Base-by-base conservation (phyloP, 2,888 invertebrate species). In the Rhingia rostrata region DNA sequence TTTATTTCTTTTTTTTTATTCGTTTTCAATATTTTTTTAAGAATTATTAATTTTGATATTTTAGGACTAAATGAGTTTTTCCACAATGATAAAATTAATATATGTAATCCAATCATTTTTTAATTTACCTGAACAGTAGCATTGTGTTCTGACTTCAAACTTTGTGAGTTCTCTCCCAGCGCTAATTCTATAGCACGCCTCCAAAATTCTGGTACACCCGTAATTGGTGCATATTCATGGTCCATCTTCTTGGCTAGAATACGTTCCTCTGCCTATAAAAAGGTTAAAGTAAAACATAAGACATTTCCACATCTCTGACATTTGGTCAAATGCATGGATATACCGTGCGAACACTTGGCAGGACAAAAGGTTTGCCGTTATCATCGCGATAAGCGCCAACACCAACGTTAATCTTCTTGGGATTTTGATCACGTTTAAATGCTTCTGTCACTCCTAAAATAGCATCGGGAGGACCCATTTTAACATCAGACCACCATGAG, bases 381-480 rank as follows among this genome's bases (percentile, higher is more conserved):
- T 99, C 99, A 92, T 99, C 99, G 87, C 99, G 94, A 92, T 99
- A 99, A 6, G 99, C 99, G 81, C 98, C 98, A 4, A 95, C 98
- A 80, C 99, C 99, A 63, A 99, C 94, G 92, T 99, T 99, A 86
- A 99, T 96, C 92, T 99, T 99, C 88, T 97, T 97, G 0, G 97
- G 94, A 91, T 97, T 96, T 3, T 93, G 93, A 91, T 99, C 99
- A 82, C 93, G 94, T 91, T 97, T 99, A 92, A 93, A 99, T 0
- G 99, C 99, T 91, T 99, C 99, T 0, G 98, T 97, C 49, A 99
- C 96, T 43, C 99, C 99, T 61, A 99, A 93, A 92, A 99, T 99
- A 32, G 97, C 97, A 93, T 99, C 99, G 4, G 99, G 99, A 14
- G 99, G 99, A 4, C 99, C 99, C 97, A 98, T 97, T 90, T 95